A percentile compares a stretch with the other conserved stretches of the same genome.
phyloP scores from a whole-genome alignment of 2,888 invertebrate species.

The Willowsia nigromaculata region DNA sequence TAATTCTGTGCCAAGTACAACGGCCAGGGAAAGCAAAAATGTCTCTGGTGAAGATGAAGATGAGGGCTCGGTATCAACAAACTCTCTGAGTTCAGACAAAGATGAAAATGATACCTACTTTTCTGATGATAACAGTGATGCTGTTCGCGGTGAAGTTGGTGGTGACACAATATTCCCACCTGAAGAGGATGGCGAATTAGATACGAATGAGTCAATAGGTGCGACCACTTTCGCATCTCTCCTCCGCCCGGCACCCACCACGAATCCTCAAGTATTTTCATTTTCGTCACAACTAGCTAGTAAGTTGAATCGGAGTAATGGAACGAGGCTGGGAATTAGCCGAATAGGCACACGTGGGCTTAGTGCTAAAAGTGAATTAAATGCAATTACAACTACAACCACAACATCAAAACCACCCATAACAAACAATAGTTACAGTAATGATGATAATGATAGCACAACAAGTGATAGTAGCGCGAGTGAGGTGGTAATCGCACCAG shows the following conservation, averaged over 20 bases:
- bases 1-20: constrained; percentile 47
- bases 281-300: constrained; percentile 56
- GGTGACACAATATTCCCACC: constrained; percentile 59
- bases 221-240: constrained; percentile 51
- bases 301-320: constrained; percentile 15
- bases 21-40: too few relatives aligned
- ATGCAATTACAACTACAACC: constrained; percentile 55
- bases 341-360: constrained; percentile 60
- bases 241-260: constrained; percentile 41
- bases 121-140: not conserved
- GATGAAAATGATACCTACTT: constrained; percentile 60
- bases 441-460: constrained; percentile 8
- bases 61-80: not conserved
- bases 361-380: constrained; percentile 58
- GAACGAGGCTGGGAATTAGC: not conserved
- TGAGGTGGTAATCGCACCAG: not conserved
- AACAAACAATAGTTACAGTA: constrained; percentile 8
- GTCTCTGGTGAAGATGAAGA: constrained; percentile 37
- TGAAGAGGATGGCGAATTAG: constrained; percentile 35
- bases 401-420: not conserved
- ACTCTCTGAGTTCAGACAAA: constrained; percentile 41
- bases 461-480: constrained; percentile 29
- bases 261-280: constrained; percentile 35
- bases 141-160: not conserved
- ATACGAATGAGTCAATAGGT: constrained; percentile 47